Percentiles rank a stretch among this genome's conserved stretches.
These are phyloP conservation scores for Tipula helvola DNA, from an alignment of 2,888 invertebrate species.

Conservation along the genomic window DNA sequence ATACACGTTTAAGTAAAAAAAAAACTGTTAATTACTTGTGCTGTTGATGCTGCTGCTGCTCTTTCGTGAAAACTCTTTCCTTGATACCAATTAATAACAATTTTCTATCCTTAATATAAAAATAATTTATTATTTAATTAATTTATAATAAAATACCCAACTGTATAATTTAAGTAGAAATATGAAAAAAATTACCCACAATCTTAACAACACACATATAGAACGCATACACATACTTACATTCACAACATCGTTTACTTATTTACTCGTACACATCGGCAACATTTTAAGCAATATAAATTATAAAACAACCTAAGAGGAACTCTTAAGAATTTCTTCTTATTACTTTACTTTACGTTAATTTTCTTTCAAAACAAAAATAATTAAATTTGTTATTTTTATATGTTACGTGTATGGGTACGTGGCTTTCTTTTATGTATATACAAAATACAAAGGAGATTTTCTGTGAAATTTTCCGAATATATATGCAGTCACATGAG, in stretches of 20 bases:
- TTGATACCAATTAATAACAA: not conserved
- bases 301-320: not conserved
- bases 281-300: not conserved
- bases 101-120: not conserved
- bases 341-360: not conserved
- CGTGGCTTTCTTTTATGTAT: not conserved
- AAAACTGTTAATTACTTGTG: not conserved
- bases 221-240: not conserved
- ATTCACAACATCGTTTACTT: not conserved
- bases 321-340: not conserved
- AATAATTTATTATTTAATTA: not conserved
- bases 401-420: not conserved
- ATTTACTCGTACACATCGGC: not conserved
- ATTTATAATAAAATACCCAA: constrained; percentile 4
- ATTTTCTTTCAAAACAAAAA: not conserved
- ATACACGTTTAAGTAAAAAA: too few species aligned
- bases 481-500: not conserved
- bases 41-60: not conserved
- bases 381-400: not conserved
- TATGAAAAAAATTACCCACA: not conserved
- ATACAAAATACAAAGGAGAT: not conserved
- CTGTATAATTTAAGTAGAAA: not conserved
- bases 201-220: not conserved
- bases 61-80: not conserved
- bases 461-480: not conserved